Conservation (phyloP, 2,888 invertebrate species). For the Heliconius cydno region DNA sequence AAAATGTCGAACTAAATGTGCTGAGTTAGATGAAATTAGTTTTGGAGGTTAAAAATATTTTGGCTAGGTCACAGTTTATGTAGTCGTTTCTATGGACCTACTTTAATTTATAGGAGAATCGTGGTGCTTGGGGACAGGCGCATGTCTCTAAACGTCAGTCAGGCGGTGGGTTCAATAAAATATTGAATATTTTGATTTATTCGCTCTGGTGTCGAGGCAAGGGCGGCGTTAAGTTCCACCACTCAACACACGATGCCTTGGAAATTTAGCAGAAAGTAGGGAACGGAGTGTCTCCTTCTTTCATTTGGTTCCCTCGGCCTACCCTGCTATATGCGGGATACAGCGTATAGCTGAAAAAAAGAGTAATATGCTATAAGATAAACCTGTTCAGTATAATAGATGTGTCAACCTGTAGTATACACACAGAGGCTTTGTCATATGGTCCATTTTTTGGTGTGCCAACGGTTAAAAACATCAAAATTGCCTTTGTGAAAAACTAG, state of each 20-base stretch:
- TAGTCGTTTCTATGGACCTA: background rate
- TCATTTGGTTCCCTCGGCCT: too few species aligned
- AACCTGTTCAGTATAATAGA: background rate
- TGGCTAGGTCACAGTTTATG: background rate
- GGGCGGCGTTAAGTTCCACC: too few species aligned
- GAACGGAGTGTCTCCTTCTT: too few species aligned
- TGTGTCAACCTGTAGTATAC: background rate
- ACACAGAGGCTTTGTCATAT: background rate
- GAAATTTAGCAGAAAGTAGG: too few species aligned
- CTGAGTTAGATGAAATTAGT: background rate
- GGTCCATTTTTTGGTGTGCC: background rate
- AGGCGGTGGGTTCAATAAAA: too few species aligned
- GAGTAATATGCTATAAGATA: background rate
- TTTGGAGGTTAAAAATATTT: background rate
- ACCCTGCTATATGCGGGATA: too few species aligned
- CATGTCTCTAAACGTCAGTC: too few species aligned
- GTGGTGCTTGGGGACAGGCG: too few species aligned
- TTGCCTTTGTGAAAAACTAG: slow-evolving; percentile 14
- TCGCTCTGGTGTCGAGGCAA: too few species aligned
- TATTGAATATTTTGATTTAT: too few species aligned
- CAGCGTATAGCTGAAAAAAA: too few species aligned
- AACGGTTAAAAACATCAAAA: slow-evolving; percentile 11
- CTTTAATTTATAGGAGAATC: background rate
- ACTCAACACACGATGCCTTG: too few species aligned
- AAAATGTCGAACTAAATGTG: slow-evolving; percentile 1